phyloP scores from a whole-genome alignment of 2,113 vertebrate genomes.

The Spea multiplicata region DNA sequence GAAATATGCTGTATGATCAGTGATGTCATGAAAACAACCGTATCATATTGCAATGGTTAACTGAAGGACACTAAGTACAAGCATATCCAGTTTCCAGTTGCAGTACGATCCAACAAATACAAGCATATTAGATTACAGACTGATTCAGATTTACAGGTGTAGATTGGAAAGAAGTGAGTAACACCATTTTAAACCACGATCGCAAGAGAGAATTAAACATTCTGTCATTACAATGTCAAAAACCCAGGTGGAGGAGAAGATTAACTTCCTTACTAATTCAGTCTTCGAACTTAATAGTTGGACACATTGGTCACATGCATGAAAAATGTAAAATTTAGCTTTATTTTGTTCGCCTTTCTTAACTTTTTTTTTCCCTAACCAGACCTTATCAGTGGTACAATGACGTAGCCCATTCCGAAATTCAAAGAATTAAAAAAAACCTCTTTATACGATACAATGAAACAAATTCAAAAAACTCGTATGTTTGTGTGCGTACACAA shows the following conservation, averaged over 20 bases:
- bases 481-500: neutral
- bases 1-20: neutral
- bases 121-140: neutral
- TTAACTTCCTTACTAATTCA: no score
- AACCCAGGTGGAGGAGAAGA: no score
- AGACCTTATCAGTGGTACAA: neutral
- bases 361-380: no score
- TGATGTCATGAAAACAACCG: neutral
- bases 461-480: neutral
- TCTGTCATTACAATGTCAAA: no score
- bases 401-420: neutral
- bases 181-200: no score
- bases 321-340: no score
- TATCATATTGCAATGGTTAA: neutral
- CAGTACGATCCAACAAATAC: neutral
- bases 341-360: no score
- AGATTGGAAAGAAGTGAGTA: neutral
- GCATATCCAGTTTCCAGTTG: neutral
- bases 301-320: no score
- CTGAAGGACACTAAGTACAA: neutral
- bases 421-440: neutral
- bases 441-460: neutral
- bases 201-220: no score
- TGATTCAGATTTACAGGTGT: neutral
- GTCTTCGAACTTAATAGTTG: no score